Base-by-base conservation (phyloP, 2,797 vertebrate species). In the Lacerta viridis region DNA sequence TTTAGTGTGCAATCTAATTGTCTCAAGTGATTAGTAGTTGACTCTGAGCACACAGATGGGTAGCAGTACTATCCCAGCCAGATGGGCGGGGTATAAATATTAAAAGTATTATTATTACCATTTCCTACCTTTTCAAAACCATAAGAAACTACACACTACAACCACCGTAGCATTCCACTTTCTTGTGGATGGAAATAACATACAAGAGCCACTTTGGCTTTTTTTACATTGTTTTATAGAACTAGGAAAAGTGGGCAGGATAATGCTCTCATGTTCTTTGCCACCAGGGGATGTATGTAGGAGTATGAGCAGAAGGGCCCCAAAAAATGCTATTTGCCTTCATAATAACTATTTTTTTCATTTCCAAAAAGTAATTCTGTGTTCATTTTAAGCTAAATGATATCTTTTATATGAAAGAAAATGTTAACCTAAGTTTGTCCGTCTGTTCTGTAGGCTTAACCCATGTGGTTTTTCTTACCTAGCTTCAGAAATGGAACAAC, bases 401-500 rank as follows among this genome's bases (percentile, higher is more conserved):
- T 87, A 68, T 4, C 17, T 79, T 74, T 33, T 80, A 61, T 13
- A 81, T 77, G 43, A 50, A 84, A 33, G n/a, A 18, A 20, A 29
- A 4, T 7, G 15, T 55, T 83, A 46, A n/a, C 27, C 29, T 17
- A 33, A 84, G 81, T 82, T 17, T 71, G 5, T 36, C 74, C 50
- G 1, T 72, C 5, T 50, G 59, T 9, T 80, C 1, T 74, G 2
- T 41, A 90, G 15, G 74, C 10, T 36, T 89, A 0, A 10, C 29
- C 13, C 0, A 75, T 23, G 75, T 55, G 33, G 11, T 80, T 43
- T 72, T 61, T 9, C 1, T 69, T 33, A 82, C 91, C 66, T 92
- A 99, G 99, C 98, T 4, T 98, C 98, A 55, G 99, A 99, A 97
- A 99, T 99, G 99, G 99, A 99, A 80, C 98, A 98, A 88, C 95